Base-by-base conservation (phyloP, 2,888 invertebrate genomes). In the Aleiodes leptofemur region DNA sequence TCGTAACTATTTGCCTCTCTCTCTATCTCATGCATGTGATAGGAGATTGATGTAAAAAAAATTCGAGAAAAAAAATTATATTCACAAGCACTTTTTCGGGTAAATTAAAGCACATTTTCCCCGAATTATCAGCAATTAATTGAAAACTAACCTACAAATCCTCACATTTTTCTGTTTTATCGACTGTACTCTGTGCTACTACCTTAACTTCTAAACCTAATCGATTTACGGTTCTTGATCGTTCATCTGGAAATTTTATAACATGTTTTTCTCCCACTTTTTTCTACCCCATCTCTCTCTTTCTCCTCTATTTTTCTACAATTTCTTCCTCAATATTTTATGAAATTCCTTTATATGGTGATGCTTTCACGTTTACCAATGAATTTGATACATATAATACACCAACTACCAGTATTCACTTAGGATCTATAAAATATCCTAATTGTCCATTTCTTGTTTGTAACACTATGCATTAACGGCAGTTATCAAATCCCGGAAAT, bases 401-500 rank as follows among this genome's bases (percentile, higher is more conserved):
- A 48, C 51, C 48, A 43, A 50, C 69, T 59, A 72, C 72, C 29
- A 51, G 66, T 68, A 68, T 73, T 73, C 73, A 73, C 66, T 73
- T 73, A 72, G 71, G 75, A 69, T 43, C 50, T 34, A 68, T 73
- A 68, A 73, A 71, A 71, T 34, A 31, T 43, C 55, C 74, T 77
- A 77, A 77, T 75, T 72, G 74, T 69, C 72, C 69, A 55, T 61
- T 61, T 55, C 50, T 70, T 76, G 69, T 75, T 23, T 78, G 69
- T 75, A 72, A 75, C 64, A 75, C 53, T 77, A 73, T 31, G 77
- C 72, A 77, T 76, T 75, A 75, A 74, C 75, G 75, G 72, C 70
- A 72, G 70, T 73, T 77, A 76, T 77, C 76, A 64, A 59, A 73
- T 61, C 79, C 76, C 72, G 79, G 77, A 77, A 79, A 77, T 73